Evolutionary conservation across 2,797 vertebrate genomes (phyloP).

Genomic region (Lacerta bilineata): DNA sequence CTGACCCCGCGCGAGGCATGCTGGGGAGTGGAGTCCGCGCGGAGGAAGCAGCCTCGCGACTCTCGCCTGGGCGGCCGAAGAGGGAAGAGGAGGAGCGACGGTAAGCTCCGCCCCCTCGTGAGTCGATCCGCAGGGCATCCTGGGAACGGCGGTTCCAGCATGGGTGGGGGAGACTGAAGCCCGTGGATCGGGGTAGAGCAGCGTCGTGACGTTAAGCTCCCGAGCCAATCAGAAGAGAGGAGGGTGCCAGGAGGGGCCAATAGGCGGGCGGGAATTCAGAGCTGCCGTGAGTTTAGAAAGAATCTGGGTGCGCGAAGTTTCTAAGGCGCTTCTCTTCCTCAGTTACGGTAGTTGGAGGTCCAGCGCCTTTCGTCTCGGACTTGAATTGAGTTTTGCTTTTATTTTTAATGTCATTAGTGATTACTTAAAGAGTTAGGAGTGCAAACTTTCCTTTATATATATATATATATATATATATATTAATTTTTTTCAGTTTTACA

Average conservation of each 20-base stretch:
- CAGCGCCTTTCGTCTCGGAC: too few species aligned
- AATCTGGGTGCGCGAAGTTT: too few species aligned
- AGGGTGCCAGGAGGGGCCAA: neutral
- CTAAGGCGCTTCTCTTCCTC: neutral
- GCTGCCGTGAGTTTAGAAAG: neutral
- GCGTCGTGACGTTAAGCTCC: neutral
- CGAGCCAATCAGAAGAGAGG: neutral
- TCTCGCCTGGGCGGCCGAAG: neutral
- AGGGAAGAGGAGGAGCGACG: neutral
- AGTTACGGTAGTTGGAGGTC: neutral
- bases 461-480: too few species aligned
- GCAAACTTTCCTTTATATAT: too few species aligned
- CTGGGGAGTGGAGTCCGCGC: slow-evolving; percentile 63
- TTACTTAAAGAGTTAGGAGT: too few species aligned
- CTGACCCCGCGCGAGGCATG: slow-evolving; percentile 48
- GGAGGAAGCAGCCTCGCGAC: neutral
- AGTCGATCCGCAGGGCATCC: neutral
- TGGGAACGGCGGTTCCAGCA: slow-evolving; percentile 52
- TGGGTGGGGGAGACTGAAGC: too few species aligned
- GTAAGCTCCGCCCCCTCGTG: neutral
- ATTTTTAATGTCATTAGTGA: too few species aligned
- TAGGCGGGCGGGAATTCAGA: neutral
- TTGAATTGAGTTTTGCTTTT: too few species aligned
- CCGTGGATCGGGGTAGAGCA: too few species aligned
- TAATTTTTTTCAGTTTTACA: too few species aligned